These are phyloP conservation scores for Drosophila monieri DNA, from an alignment of 2,888 invertebrate species.

Conservation along the genomic window DNA sequence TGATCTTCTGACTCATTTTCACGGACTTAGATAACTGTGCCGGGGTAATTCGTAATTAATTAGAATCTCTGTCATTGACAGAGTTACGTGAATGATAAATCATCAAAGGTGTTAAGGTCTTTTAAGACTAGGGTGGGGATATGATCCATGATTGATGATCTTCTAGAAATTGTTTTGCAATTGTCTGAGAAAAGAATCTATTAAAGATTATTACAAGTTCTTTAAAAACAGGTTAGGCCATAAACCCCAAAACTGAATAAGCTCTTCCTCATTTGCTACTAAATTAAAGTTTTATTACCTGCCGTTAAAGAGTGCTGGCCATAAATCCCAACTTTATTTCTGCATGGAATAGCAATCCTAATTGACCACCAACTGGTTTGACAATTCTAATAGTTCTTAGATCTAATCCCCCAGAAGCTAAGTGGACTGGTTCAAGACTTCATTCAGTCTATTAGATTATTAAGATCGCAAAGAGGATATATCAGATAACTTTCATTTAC, in stretches of 20 bases:
- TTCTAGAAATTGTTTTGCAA: background rate
- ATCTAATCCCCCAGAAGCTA: background rate
- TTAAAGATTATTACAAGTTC: background rate
- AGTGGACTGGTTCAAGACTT: background rate
- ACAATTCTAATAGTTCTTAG: background rate
- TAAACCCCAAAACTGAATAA: slow-evolving; percentile 3
- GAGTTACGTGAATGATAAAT: slow-evolving; percentile 17
- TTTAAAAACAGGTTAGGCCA: background rate
- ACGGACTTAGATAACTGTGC: background rate
- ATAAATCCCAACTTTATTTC: slow-evolving; percentile 13
- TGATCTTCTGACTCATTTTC: slow-evolving; percentile 36
- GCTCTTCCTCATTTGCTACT: slow-evolving; percentile 15
- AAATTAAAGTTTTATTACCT: slow-evolving; percentile 4
- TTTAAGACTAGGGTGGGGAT: background rate
- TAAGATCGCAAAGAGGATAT: background rate
- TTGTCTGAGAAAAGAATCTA: background rate
- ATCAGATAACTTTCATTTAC: slow-evolving; percentile 41
- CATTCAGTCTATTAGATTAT: background rate
- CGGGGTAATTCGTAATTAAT: slow-evolving; percentile 12
- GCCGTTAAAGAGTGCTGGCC: slow-evolving; percentile 1
- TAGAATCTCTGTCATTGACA: background rate
- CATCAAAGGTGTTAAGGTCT: slow-evolving; percentile 8
- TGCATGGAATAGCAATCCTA: background rate
- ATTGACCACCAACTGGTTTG: slow-evolving; percentile 3
- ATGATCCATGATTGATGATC: slow-evolving; percentile 16